Base-by-base conservation (phyloP, 1,140 invertebrate genomes). In the Drosophila littoralis region DNA sequence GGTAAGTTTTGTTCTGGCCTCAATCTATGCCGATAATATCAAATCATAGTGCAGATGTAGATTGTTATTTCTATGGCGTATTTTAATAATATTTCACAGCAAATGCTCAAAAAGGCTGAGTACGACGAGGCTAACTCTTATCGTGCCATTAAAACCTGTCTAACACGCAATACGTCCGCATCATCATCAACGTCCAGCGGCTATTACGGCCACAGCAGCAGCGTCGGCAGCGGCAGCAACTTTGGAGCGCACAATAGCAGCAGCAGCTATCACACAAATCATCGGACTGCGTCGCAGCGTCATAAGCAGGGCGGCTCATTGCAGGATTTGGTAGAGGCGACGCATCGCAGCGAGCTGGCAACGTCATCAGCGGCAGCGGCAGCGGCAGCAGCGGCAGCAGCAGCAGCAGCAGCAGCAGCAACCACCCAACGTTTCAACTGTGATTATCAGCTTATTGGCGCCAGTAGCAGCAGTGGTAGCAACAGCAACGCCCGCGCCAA, bases 1-100 rank as follows among this genome's bases (percentile, higher is more conserved):
- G 93, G 95, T 96, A 93, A 93, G 91, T 91, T 1, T 42, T 42
- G 4, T 5, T 28, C 5, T 28, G 22, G 22, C 22, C 22, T 5
- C 7, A 43, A 13, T 52, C 7, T 35, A 10, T 52, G 22, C 22
- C 4, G 22, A 5, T 28, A 28, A 28, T 28, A 28, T 28, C 22
- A 5, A n/a, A n/a, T n/a, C n/a, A n/a, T n/a, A n/a, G 22, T 28
- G 22, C 22, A 28, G 4, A n/a, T n/a, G n/a, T 28, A 28, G 22
- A 10, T 52, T 52, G 50, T 54, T 36, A 17, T 54, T n/a, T 50
- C 6, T 33, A 10, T 7, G 15, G 42, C 22, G 22, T 22, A 55
- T 54, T n/a, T 7, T 40, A 10, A 40, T 40, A 10, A 40, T 10
- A 3, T 45, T 15, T 33, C 36, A 15, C 12, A 92, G 91, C 79